phyloP scores from a whole-genome alignment of 2,888 invertebrate genomes.

The Neoascia interrupta region DNA sequence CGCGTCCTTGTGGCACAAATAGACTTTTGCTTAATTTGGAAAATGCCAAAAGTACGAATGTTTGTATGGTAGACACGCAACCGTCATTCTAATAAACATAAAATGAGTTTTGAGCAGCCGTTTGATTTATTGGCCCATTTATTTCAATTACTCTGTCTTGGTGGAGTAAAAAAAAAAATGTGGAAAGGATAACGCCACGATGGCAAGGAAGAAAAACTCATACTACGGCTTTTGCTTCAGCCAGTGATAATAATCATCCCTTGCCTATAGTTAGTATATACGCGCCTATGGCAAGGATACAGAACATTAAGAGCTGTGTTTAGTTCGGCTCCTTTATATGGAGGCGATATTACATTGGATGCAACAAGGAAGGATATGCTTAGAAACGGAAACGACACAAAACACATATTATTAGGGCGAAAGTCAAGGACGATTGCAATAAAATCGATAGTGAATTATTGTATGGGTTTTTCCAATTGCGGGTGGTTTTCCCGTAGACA shows the following conservation, averaged over 20 bases:
- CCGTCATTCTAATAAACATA: constrained; percentile 64
- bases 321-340: no score
- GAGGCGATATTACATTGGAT: no score
- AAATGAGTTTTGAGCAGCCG: constrained; percentile 67
- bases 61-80: constrained; percentile 62
- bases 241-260: not conserved
- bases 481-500: no score
- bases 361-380: no score
- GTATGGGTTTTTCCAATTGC: no score
- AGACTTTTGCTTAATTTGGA: constrained; percentile 43
- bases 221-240: not conserved
- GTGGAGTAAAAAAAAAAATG: constrained; percentile 1
- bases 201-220: constrained; percentile 22
- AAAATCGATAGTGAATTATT: no score
- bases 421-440: no score
- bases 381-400: no score
- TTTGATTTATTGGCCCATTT: constrained; percentile 67
- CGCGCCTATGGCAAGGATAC: no score
- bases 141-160: constrained; percentile 68
- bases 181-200: constrained; percentile 2
- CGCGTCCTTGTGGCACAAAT: constrained; percentile 31
- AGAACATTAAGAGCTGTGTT: no score
- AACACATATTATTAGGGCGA: no score
- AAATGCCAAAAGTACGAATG: constrained; percentile 48
- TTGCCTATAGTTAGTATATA: constrained; percentile 10